Conservation (phyloP, 2,797 vertebrate species). For the Betta splendens region DNA sequence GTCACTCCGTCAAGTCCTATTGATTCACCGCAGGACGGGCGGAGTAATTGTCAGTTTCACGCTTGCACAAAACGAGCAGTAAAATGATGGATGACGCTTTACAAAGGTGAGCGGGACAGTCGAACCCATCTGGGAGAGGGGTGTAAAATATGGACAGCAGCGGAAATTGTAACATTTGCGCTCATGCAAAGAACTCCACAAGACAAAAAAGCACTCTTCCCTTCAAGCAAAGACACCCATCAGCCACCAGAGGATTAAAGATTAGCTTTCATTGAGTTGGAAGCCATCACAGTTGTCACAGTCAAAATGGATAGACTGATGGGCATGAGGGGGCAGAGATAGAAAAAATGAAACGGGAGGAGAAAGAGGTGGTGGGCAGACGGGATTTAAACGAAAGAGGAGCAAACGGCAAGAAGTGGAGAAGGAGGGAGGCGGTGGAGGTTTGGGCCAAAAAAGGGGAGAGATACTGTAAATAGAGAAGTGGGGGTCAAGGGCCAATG, state of each 20-base stretch:
- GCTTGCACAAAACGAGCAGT: constrained; percentile 45
- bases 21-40: constrained; percentile 55
- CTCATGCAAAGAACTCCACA: constrained; percentile 31
- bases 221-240: neutral
- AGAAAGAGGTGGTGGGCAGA: constrained; percentile 7
- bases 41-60: constrained; percentile 72
- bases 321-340: constrained; percentile 20
- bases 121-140: constrained; percentile 9
- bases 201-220: constrained; percentile 33
- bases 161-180: constrained; percentile 47
- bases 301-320: constrained; percentile 39
- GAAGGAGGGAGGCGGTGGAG: constrained; percentile 9
- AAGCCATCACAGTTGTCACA: constrained; percentile 31
- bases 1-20: constrained; percentile 70
- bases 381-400: constrained; percentile 17
- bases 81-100: constrained; percentile 55
- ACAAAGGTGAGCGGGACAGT: constrained; percentile 15
- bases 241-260: constrained; percentile 49
- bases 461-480: constrained; percentile 29
- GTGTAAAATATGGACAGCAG: constrained; percentile 59
- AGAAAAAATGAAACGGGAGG: constrained; percentile 8
- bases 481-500: constrained; percentile 25
- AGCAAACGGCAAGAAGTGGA: constrained; percentile 4
- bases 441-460: constrained; percentile 32
- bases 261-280: constrained; percentile 52